A percentile compares a stretch with the other conserved stretches of the same genome.
Conservation (phyloP, 2,888 invertebrate genomes). For the Agonopterix heracliana region DNA sequence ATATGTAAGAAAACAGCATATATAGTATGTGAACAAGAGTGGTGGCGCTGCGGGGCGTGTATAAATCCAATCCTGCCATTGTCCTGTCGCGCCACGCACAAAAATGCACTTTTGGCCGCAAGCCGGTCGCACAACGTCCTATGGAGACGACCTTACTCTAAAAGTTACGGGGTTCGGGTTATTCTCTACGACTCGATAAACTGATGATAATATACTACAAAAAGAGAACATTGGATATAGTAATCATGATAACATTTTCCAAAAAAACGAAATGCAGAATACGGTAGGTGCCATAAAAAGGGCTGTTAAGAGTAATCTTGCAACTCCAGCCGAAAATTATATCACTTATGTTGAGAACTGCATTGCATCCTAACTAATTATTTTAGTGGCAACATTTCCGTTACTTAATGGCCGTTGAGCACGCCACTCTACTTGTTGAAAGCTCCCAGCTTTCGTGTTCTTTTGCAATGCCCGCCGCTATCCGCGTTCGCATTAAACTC, state of each 20-base stretch:
- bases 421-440: constrained; percentile 31
- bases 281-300: too few species aligned
- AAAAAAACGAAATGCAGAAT: too few species aligned
- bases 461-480: constrained; percentile 15
- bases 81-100: constrained; percentile 50
- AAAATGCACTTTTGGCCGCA: constrained; percentile 41
- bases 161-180: too few species aligned
- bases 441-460: constrained; percentile 36
- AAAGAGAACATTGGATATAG: too few species aligned
- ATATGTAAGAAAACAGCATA: neutral
- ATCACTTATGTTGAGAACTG: constrained; percentile 12
- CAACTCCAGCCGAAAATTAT: neutral
- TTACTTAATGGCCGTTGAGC: constrained; percentile 26
- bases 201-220: too few species aligned
- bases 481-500: constrained; percentile 25
- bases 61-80: constrained; percentile 58
- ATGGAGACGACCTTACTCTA: constrained; percentile 22
- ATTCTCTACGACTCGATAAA: too few species aligned
- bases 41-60: constrained; percentile 47
- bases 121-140: constrained; percentile 27
- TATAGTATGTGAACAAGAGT: constrained; percentile 18
- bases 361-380: constrained; percentile 24
- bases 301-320: too few species aligned
- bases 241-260: too few species aligned
- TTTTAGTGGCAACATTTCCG: constrained; percentile 28